These are phyloP conservation scores for Euzetes globulus DNA, from an alignment of 2,888 invertebrate species.

Conservation along the genomic window DNA sequence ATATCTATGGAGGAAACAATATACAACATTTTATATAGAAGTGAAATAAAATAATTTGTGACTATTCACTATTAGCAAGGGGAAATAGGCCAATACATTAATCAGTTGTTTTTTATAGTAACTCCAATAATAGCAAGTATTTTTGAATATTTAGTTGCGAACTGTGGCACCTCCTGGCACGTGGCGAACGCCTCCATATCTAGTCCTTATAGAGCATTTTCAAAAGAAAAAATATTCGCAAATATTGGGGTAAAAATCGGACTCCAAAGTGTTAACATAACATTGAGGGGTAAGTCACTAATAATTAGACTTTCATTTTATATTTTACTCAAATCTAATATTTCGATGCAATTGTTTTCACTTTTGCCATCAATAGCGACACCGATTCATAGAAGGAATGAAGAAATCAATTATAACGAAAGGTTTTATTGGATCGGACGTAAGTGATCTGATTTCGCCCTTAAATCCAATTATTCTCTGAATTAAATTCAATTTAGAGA, in stretches of 20 bases:
- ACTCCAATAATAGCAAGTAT: too few relatives aligned
- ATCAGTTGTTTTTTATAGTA: too few relatives aligned
- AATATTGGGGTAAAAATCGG: slow-evolving; percentile 86
- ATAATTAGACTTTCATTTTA: slow-evolving; percentile 16
- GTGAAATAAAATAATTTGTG: too few relatives aligned
- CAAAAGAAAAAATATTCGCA: slow-evolving; percentile 75
- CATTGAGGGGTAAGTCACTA: slow-evolving; percentile 60
- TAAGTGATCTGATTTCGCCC: slow-evolving; percentile 42
- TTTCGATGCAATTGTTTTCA: too few relatives aligned
- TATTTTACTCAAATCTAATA: too few relatives aligned
- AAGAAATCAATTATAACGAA: slow-evolving; percentile 85
- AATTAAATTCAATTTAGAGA: too few relatives aligned
- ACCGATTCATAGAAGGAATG: slow-evolving; percentile 51
- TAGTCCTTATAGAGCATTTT: slow-evolving; percentile 83
- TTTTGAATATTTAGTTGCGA: slow-evolving; percentile 64
- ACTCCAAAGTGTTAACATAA: slow-evolving; percentile 88
- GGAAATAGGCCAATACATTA: too few relatives aligned
- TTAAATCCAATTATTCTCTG: too few relatives aligned
- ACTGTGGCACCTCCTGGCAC: slow-evolving; percentile 88
- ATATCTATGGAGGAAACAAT: too few relatives aligned
- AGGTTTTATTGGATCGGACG: slow-evolving; percentile 75
- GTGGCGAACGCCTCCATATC: slow-evolving; percentile 71
- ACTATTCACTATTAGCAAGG: too few relatives aligned
- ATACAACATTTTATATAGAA: too few relatives aligned
- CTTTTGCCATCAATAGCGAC: slow-evolving; percentile 46